These are phyloP conservation scores for Sitta carolinensis DNA, from an alignment of 2,797 vertebrate species.

Conservation along the genomic window DNA sequence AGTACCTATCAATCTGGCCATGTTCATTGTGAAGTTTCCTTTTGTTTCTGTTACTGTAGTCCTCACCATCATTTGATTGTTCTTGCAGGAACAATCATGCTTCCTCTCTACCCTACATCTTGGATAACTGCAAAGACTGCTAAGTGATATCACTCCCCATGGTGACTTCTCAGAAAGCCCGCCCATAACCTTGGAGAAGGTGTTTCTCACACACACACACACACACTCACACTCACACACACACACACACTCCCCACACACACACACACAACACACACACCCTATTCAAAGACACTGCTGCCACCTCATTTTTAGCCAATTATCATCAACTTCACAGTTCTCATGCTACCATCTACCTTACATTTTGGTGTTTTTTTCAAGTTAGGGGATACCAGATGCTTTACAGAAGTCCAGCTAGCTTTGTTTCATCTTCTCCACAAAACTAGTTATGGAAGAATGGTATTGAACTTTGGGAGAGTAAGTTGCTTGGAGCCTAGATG, in stretches of 20 bases:
- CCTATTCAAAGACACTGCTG: not conserved
- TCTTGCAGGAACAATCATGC: not conserved
- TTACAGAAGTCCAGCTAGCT: not conserved
- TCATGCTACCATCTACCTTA: not conserved
- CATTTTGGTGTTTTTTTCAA: not conserved
- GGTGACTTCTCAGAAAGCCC: not conserved
- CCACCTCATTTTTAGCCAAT: not conserved
- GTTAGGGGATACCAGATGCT: not conserved
- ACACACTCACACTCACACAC: too few species aligned
- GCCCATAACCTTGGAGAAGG: not conserved
- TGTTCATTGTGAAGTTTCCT: not conserved
- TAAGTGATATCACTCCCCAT: not conserved
- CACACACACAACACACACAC: too few species aligned
- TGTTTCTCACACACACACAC: not conserved
- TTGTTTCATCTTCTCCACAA: not conserved
- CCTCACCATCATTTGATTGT: rapidly evolving
- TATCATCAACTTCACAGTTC: not conserved
- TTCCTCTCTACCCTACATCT: not conserved
- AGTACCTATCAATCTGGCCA: not conserved
- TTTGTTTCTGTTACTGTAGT: not conserved
- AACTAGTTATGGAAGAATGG: not conserved
- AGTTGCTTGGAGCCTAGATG: not conserved
- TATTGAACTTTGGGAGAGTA: not conserved
- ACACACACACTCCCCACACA: too few species aligned
- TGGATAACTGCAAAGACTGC: not conserved